phyloP scores from a whole-genome alignment of 2,113 vertebrate genomes.

The Miniopterus natalensis region DNA sequence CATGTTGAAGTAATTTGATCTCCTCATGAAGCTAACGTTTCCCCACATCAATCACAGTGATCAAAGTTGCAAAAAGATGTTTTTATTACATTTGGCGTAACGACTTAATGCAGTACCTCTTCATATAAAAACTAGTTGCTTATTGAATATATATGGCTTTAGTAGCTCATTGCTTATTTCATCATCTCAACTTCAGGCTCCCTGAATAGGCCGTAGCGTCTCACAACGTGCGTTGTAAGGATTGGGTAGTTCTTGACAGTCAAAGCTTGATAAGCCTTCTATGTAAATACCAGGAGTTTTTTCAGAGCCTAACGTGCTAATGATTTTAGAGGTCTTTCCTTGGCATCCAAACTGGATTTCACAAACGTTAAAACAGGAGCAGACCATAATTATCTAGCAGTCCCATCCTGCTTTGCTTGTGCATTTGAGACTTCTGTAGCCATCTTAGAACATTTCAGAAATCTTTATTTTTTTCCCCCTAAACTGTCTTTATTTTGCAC shows the following conservation, averaged over 20 bases:
- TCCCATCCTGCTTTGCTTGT: not conserved
- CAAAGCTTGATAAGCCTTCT: not conserved
- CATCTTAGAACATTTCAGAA: not conserved
- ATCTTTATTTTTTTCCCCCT: not conserved
- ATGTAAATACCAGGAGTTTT: not conserved
- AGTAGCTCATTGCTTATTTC: not conserved
- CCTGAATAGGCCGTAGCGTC: accelerated
- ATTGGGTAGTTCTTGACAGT: not conserved
- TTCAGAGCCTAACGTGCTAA: not conserved
- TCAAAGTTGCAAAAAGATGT: not conserved
- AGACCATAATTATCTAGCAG: not conserved
- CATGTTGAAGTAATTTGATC: not conserved
- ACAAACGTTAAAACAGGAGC: not conserved
- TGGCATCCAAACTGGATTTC: not conserved
- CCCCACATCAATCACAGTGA: not conserved
- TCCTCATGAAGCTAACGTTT: not conserved
- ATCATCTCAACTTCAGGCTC: not conserved
- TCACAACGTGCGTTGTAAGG: not conserved
- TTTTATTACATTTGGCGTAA: not conserved
- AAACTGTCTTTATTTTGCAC: not conserved
- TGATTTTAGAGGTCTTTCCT: not conserved
- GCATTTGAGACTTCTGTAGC: not conserved
- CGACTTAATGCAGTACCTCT: not conserved
- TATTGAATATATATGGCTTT: not conserved
- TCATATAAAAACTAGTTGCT: not conserved